Base-by-base conservation (phyloP, 1,140 invertebrate genomes). In the Cecropterus lyciades region DNA sequence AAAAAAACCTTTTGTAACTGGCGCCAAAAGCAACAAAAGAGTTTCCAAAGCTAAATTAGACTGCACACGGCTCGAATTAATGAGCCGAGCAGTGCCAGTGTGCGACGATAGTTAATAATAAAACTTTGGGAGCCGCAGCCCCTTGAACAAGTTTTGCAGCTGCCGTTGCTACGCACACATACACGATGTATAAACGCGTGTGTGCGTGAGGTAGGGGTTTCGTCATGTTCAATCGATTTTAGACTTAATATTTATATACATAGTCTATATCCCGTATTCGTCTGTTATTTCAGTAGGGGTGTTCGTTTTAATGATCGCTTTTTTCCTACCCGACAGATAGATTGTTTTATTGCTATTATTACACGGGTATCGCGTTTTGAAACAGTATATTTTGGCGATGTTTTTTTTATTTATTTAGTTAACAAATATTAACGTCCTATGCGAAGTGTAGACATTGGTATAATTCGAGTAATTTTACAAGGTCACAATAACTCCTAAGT, bases 141-240 rank as follows among this genome's bases (percentile, higher is more conserved):
- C 51, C 65, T 70, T 69, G 77, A 77, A 82, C 82, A 79, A 89
- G 85, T 85, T 83, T 70, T 80, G 86, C 88, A 91, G 88, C 88
- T 91, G 88, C 77, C 85, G 79, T 80, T 73, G 72, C 74, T 72
- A 56, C 72, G 69, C 75, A 80, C 77, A 77, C 72, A 79, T 69
- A 71, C 42, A 11, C 5, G 10, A 2, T 68, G 69, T 77, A 52
- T 72, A 70, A 65, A 72, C 15, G 20, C 42, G 74, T 75, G 69
- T 69, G 15, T 20, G 73, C 66, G 57, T 62, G 65, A 73, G 63
- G 73, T 75, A 74, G 72, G 60, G 60, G 48, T 63, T 49, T 51
- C 46, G 30, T 62, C 30, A 49, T 10, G 17, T 42, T 1, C 59
- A 62, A 62, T 51, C 46, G 37, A 62, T 51, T 62, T 24, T 62